Percentiles rank a stretch among this genome's conserved stretches.
phyloP scores from a whole-genome alignment of 2,888 invertebrate species.

The Lissocephala sabroskyi region DNA sequence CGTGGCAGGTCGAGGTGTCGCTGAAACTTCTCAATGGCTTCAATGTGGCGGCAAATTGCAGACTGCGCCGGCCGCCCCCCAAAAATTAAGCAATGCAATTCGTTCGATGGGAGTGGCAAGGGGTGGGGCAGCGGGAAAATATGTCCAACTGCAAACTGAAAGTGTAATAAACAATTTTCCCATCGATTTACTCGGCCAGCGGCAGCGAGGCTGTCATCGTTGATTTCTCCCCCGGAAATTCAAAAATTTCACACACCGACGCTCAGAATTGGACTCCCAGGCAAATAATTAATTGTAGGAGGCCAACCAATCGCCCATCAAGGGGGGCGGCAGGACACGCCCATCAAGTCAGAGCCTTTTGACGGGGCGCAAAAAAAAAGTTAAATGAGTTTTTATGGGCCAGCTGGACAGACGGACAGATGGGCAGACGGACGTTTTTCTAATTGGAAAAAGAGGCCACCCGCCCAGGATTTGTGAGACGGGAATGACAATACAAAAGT shows the following conservation, averaged over 20 bases:
- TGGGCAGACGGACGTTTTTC: conserved; percentile 31
- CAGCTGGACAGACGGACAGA: background rate
- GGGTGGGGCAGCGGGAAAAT: conserved; percentile 5
- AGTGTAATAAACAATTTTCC: conserved; percentile 50
- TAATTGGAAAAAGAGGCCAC: conserved; percentile 54
- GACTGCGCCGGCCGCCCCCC: too few species aligned
- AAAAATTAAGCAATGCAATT: conserved; percentile 40
- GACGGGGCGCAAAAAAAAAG: conserved; percentile 36
- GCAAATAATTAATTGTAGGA: conserved; percentile 2
- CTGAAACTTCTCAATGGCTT: conserved; percentile 17
- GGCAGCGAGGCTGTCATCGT: too few species aligned
- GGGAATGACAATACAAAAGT: conserved; percentile 63
- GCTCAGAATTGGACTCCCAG: background rate
- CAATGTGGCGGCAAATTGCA: conserved; percentile 63
- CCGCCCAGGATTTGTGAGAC: too few species aligned
- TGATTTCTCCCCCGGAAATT: conserved; percentile 46
- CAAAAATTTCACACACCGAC: conserved; percentile 27
- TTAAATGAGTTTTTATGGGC: conserved; percentile 67
- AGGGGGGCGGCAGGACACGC: background rate
- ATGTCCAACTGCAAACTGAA: conserved; percentile 51
- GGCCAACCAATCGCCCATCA: too few species aligned
- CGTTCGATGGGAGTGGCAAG: background rate
- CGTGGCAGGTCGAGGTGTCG: background rate
- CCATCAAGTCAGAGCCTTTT: background rate
- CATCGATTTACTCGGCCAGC: conserved; percentile 51